phyloP scores from a whole-genome alignment of 2,113 vertebrate species.

The Forbesichthys papilliferus region DNA sequence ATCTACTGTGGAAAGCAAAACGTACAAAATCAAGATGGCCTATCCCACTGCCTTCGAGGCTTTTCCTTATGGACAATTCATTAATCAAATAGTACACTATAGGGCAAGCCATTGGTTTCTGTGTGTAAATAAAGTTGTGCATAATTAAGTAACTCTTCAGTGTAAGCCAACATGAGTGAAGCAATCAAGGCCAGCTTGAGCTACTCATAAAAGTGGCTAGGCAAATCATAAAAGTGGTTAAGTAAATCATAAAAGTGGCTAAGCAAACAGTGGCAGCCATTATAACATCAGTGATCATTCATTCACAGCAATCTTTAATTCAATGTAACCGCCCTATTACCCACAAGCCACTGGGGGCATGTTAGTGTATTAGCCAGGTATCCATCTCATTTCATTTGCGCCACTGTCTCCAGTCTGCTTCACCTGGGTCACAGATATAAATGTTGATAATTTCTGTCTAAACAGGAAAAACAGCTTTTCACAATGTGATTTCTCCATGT shows the following conservation, averaged over 20 bases:
- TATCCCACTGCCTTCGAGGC: too few relatives aligned
- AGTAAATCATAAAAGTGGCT: constrained; percentile 7
- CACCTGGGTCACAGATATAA: constrained; percentile 54
- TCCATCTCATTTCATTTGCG: constrained; percentile 57
- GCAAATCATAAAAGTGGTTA: constrained; percentile 1
- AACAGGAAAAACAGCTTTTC: constrained; percentile 26
- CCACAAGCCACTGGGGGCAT: constrained; percentile 58
- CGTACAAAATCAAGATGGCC: too few relatives aligned
- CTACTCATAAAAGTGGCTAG: background rate
- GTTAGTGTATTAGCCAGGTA: constrained; percentile 60
- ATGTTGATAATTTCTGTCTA: background rate
- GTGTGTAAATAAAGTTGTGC: too few relatives aligned
- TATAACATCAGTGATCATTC: constrained; percentile 15
- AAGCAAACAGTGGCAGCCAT: constrained; percentile 15
- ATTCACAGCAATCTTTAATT: constrained; percentile 9
- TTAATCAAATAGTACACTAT: too few relatives aligned
- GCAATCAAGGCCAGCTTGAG: constrained; percentile 43
- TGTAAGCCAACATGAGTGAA: too few relatives aligned
- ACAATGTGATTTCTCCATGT: background rate
- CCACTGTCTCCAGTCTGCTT: constrained; percentile 46
- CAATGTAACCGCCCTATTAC: constrained; percentile 52
- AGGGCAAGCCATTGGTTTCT: too few relatives aligned
- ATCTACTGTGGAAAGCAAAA: too few relatives aligned
- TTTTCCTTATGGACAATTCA: too few relatives aligned
- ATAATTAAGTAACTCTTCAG: too few relatives aligned